A percentile compares a stretch with the other conserved stretches of the same genome.
Conservation (phyloP, 2,797 vertebrate species). For the Sebastes steindachneri region DNA sequence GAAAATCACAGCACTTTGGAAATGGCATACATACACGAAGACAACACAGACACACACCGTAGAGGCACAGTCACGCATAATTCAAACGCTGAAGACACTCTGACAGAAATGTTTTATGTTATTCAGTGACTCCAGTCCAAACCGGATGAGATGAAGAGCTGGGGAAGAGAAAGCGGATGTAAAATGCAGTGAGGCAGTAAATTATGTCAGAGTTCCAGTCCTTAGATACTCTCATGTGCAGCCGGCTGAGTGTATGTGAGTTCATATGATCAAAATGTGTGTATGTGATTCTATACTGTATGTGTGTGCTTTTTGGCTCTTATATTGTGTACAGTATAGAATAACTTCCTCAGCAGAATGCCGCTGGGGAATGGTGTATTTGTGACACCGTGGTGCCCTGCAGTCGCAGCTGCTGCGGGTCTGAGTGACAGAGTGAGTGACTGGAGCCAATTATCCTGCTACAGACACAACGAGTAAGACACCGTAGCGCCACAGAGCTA, state of each 20-base stretch:
- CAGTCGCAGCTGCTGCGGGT: constrained; percentile 31
- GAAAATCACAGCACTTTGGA: constrained; percentile 13
- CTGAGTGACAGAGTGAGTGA: constrained; percentile 54
- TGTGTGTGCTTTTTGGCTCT: not conserved
- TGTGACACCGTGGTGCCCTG: constrained; percentile 2
- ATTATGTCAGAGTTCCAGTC: constrained; percentile 49
- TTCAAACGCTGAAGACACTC: constrained; percentile 28
- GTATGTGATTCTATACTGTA: not conserved
- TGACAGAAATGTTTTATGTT: constrained; percentile 42
- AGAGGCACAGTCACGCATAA: constrained; percentile 24
- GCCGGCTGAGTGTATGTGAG: not conserved
- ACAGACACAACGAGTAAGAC: constrained; percentile 7
- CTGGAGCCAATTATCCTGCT: constrained; percentile 56
- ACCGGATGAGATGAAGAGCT: constrained; percentile 32
- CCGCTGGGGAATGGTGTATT: constrained; percentile 5
- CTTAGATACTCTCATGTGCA: constrained; percentile 15
- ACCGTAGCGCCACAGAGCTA: not conserved
- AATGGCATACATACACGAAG: not conserved
- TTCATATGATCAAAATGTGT: not conserved
- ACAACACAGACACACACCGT: not conserved
- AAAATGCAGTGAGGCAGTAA: constrained; percentile 57
- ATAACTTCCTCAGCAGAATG: constrained; percentile 8
- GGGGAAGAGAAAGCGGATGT: constrained; percentile 37
- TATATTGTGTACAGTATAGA: not conserved
- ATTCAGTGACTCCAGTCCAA: constrained; percentile 30